Evolutionary conservation across 2,888 invertebrate species (phyloP).

Genomic region (Tillus elongatus): DNA sequence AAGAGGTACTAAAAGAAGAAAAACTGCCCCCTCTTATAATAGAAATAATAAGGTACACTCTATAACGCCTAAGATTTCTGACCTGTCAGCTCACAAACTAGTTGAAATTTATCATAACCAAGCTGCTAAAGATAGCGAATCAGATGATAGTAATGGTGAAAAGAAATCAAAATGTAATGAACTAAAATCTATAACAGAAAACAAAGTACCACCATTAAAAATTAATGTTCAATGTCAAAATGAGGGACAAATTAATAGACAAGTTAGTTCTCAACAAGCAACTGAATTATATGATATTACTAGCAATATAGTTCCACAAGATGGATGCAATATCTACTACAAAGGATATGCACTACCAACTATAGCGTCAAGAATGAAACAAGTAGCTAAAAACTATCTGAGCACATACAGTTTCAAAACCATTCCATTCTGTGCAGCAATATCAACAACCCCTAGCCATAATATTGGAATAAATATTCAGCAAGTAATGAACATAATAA

Average conservation of each 20-base stretch:
- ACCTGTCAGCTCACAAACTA: slow-evolving; percentile 26
- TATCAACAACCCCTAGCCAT: slow-evolving; percentile 53
- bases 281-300: not conserved
- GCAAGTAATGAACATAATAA: slow-evolving; percentile 38
- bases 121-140: slow-evolving; percentile 34
- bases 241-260: too few species aligned
- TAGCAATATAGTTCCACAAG: slow-evolving; percentile 17
- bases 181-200: not conserved
- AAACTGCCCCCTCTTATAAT: too few species aligned
- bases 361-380: slow-evolving; percentile 57
- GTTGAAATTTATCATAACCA: slow-evolving; percentile 40
- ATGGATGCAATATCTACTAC: slow-evolving; percentile 17
- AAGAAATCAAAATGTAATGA: slow-evolving; percentile 13
- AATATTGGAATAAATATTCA: slow-evolving; percentile 42
- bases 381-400: slow-evolving; percentile 48
- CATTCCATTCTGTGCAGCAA: slow-evolving; percentile 55
- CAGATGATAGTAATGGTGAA: slow-evolving; percentile 30
- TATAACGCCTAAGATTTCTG: slow-evolving; percentile 5
- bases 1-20: too few species aligned
- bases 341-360: slow-evolving; percentile 53
- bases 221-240: too few species aligned
- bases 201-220: slow-evolving; percentile 20
- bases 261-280: not conserved
- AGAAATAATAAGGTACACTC: too few species aligned
- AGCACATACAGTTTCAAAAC: slow-evolving; percentile 38